phyloP scores from a whole-genome alignment of 2,113 vertebrate species.

The Thamnophis sirtalis region DNA sequence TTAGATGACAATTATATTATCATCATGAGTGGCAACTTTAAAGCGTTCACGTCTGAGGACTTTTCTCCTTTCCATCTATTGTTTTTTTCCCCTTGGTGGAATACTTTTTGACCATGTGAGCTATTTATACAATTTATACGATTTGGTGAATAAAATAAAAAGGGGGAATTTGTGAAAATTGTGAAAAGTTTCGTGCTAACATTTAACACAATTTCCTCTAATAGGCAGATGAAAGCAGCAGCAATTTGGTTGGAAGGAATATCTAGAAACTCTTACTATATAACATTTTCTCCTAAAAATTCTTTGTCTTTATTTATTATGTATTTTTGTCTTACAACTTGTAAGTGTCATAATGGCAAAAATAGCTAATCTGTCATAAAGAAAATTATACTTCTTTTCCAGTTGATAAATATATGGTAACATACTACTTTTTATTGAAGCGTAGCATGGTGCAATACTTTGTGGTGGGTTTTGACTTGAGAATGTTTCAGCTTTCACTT shows the following conservation, averaged over 20 bases:
- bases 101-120: background rate
- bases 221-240: background rate
- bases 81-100: background rate
- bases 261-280: background rate
- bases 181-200: background rate
- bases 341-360: background rate
- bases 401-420: background rate
- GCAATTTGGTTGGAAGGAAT: background rate
- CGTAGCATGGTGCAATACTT: background rate
- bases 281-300: background rate
- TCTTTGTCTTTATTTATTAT: background rate
- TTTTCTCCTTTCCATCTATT: background rate
- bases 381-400: background rate
- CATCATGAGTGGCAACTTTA: background rate
- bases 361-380: background rate
- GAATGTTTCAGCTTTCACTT: background rate
- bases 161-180: background rate
- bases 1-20: background rate
- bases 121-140: background rate
- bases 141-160: background rate
- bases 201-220: background rate
- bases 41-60: background rate
- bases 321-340: background rate
- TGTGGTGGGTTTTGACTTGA: background rate
- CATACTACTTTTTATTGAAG: background rate